Evolutionary conservation across 2,113 vertebrate genomes (phyloP), one percentile per base, ranked within the genome.

Genomic region (Stigmatopora nigra): DNA sequence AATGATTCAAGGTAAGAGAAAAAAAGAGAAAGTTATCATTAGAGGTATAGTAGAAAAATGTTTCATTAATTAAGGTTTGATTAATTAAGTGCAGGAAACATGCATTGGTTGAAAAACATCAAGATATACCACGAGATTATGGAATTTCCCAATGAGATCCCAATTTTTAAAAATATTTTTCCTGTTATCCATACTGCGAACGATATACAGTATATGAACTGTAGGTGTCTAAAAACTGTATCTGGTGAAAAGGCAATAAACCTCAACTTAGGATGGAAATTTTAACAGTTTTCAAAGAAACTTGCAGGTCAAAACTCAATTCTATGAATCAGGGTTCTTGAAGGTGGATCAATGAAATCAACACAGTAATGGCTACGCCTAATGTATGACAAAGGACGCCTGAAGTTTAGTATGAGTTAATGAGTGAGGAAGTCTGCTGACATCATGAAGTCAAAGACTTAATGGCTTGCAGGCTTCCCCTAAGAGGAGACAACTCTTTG

Each of bases 21-120:
- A 72, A 78, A 79, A 83, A 85, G 17, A 74, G 65, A 82, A 75
- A 72, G 61, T 67, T 63, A 75, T 64, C 69, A 61, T 82, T 69
- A 80, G 76, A 80, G 15, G 19, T 11, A 35, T 11, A 35, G 20
- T 16, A 35, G 31, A 38, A 19, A 49, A 10, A 38, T 16, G 13
- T 12, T n/a, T n/a, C n/a, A n/a, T n/a, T n/a, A n/a, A 61, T 12
- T 22, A 45, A 36, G 5, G 19, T 44, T 61, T 61, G 38, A 61
- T 45, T 38, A 22, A 5, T 45, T 13, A 41, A 60, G 38, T 60
- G n/a, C 58, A 44, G 41, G 35, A 41, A 60, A 61, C 59, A 44
- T 31, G 25, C 25, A 31, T 31, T 31, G 25, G 1, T 31, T 31
- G 25, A 35, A n/a, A 36, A 25, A 36, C 55, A 17, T 41, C 9